Percentiles rank a stretch among this genome's conserved stretches.
Conservation (phyloP, 2,797 vertebrate species). For the Myripristis jacobus region DNA sequence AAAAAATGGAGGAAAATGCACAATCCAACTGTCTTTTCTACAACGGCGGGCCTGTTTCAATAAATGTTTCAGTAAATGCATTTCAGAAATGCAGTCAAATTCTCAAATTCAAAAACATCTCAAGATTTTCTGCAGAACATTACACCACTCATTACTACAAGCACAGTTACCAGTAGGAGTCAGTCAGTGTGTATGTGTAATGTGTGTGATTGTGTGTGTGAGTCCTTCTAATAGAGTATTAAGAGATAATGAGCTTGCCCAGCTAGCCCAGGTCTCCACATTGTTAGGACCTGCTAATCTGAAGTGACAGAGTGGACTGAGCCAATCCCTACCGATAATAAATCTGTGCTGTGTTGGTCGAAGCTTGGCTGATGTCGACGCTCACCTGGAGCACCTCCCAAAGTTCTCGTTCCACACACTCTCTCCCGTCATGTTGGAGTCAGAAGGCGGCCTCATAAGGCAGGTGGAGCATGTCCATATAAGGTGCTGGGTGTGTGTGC, state of each 20-base stretch:
- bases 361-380: too few species aligned
- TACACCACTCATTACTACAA: not conserved
- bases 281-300: conserved; percentile 41
- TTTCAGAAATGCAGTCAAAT: too few species aligned
- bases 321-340: conserved; percentile 12
- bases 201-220: not conserved
- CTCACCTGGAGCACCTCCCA: conserved; percentile 13
- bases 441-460: conserved; percentile 1
- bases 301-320: conserved; percentile 25
- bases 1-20: too few species aligned
- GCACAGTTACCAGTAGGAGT: not conserved
- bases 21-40: too few species aligned
- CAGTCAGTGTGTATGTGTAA: not conserved
- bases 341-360: not conserved
- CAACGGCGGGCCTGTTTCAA: too few species aligned
- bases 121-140: too few species aligned
- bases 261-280: conserved; percentile 20
- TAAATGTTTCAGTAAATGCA: too few species aligned
- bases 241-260: conserved; percentile 54
- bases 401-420: not conserved
- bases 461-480: conserved; percentile 6
- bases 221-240: conserved; percentile 27
- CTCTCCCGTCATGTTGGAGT: conserved; percentile 23
- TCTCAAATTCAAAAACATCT: too few species aligned
- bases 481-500: conserved; percentile 79